These are phyloP conservation scores for Eriosoma lanigerum DNA, from an alignment of 1,140 invertebrate genomes.

Conservation along the genomic window DNA sequence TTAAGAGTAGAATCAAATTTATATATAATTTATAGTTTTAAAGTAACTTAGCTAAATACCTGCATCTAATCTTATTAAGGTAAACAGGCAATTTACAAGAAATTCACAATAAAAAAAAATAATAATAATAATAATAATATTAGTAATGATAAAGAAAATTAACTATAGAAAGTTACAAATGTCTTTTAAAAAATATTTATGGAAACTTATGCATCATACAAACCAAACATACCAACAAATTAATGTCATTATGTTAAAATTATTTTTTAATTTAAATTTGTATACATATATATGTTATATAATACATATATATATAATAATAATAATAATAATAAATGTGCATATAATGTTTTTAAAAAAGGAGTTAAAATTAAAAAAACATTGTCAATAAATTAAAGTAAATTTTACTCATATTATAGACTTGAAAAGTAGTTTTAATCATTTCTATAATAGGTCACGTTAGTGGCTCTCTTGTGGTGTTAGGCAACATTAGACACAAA, in stretches of 20 bases:
- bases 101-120: conserved; percentile 40
- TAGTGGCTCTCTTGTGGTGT: conserved; percentile 79
- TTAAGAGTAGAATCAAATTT: not conserved
- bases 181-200: conserved; percentile 41
- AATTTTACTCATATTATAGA: conserved; percentile 1
- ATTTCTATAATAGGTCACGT: conserved; percentile 62
- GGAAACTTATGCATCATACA: not conserved
- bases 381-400: conserved; percentile 21
- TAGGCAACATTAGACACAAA: conserved; percentile 80
- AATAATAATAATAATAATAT: not conserved
- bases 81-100: conserved; percentile 37
- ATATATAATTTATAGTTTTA: conserved; percentile 16
- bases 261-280: conserved; percentile 29
- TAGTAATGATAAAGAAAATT: conserved; percentile 11
- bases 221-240: not conserved
- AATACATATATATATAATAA: too few species aligned
- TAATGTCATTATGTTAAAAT: conserved; percentile 18
- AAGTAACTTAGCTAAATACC: conserved; percentile 33
- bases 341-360: conserved; percentile 30
- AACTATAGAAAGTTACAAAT: conserved; percentile 13
- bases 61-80: conserved; percentile 7
- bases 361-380: conserved; percentile 16
- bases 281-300: too few species aligned
- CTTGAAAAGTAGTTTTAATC: conserved; percentile 13
- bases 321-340: too few species aligned